Percentiles rank a stretch among this genome's conserved stretches.
These are phyloP conservation scores for Percopsis transmontana DNA, from an alignment of 2,113 vertebrate species.

Conservation along the genomic window DNA sequence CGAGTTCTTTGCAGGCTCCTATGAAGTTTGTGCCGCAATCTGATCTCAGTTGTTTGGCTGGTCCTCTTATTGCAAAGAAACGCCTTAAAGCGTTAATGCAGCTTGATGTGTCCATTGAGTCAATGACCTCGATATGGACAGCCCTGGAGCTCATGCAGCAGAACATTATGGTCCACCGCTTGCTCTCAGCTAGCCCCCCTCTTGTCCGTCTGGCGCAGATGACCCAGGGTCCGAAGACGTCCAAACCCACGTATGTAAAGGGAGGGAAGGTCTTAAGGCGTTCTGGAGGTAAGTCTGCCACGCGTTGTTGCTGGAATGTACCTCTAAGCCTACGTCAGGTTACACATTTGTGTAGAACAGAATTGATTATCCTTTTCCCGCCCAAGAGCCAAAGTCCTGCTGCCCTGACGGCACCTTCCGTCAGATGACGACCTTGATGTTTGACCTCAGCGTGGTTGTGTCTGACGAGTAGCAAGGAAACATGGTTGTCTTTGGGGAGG, in stretches of 20 bases:
- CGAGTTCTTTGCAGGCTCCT: background rate
- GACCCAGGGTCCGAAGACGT: conserved; percentile 3
- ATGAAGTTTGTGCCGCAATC: conserved; percentile 16
- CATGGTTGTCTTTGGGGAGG: conserved; percentile 10
- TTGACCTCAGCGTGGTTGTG: conserved; percentile 24
- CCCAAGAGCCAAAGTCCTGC: conserved; percentile 25
- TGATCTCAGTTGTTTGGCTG: conserved; percentile 5
- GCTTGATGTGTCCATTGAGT: background rate
- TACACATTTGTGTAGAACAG: conserved; percentile 20
- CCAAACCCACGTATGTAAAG: conserved; percentile 13
- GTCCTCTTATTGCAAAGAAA: conserved; percentile 19
- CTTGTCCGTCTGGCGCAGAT: too few relatives aligned
- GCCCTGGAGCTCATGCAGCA: conserved; percentile 1
- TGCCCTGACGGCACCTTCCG: background rate
- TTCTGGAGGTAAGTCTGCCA: conserved; percentile 15
- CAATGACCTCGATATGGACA: conserved; percentile 1
- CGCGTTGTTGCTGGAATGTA: background rate
- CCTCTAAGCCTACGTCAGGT: background rate
- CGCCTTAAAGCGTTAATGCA: conserved; percentile 3
- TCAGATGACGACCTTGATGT: conserved; percentile 17
- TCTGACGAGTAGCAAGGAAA: conserved; percentile 8
- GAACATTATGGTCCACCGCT: background rate
- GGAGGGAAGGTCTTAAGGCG: conserved; percentile 4
- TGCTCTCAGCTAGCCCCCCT: background rate
- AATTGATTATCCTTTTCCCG: conserved; percentile 9